phyloP scores from a whole-genome alignment of 2,113 vertebrate species.

The Paramisgurnus dabryanus region DNA sequence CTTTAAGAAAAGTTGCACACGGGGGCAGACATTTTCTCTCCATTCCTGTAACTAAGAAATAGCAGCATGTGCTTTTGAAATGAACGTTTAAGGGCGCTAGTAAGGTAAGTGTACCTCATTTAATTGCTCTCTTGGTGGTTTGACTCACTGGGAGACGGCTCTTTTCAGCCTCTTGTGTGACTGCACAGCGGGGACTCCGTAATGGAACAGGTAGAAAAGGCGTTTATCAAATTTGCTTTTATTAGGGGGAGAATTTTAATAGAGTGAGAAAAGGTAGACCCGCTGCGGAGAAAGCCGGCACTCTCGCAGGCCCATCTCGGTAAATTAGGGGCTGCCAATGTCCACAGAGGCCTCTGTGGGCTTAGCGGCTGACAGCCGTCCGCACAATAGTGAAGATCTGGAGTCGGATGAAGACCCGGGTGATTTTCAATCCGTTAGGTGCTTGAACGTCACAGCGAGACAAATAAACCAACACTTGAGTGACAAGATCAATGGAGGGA shows the following conservation, averaged over 20 bases:
- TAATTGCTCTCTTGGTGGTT: conserved; percentile 64
- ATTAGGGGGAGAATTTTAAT: conserved; percentile 66
- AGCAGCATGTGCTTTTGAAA: conserved; percentile 46
- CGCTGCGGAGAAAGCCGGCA: conserved; percentile 54
- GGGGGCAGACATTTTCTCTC: conserved; percentile 16
- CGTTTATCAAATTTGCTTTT: conserved; percentile 64
- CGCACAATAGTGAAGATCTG: conserved; percentile 34
- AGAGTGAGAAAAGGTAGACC: conserved; percentile 53
- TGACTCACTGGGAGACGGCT: conserved; percentile 46
- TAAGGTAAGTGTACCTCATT: conserved; percentile 59
- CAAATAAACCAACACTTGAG: conserved; percentile 44
- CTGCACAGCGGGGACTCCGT: conserved; percentile 54
- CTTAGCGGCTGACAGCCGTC: conserved; percentile 49
- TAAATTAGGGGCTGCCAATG: conserved; percentile 58
- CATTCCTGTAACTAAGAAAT: conserved; percentile 37
- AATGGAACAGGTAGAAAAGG: conserved; percentile 66
- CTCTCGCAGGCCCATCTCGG: conserved; percentile 52
- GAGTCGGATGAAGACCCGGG: conserved; percentile 39
- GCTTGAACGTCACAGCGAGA: conserved; percentile 28
- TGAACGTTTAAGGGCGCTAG: conserved; percentile 53
- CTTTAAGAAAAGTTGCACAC: background rate
- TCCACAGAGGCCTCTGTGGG: conserved; percentile 42
- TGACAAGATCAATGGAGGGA: conserved; percentile 41
- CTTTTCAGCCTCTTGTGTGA: conserved; percentile 58
- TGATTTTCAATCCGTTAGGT: conserved; percentile 35